phyloP scores from a whole-genome alignment of 2,888 invertebrate genomes.

The Megastigmus dorsalis region DNA sequence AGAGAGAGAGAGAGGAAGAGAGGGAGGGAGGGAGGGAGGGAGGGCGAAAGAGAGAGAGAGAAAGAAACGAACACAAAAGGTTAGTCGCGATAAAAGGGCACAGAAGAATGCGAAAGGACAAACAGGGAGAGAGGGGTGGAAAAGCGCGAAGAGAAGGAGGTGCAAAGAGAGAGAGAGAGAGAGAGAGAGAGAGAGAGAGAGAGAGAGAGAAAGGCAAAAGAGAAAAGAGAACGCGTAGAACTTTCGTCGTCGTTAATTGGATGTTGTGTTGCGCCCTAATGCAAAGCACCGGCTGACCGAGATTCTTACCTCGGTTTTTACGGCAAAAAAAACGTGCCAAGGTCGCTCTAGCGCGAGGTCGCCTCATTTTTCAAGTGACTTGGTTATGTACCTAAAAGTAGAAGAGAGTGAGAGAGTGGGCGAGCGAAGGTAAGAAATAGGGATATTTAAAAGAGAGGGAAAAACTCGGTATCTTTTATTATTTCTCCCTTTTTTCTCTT shows the following conservation, averaged over 20 bases:
- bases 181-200: background rate
- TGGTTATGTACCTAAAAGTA: background rate
- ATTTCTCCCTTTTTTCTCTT: background rate
- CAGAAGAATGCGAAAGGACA: background rate
- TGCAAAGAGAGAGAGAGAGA: background rate
- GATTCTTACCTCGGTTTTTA: background rate
- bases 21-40: background rate
- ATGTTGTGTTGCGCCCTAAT: background rate
- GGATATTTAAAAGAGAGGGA: background rate
- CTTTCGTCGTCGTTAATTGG: constrained; percentile 45
- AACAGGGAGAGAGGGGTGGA: background rate
- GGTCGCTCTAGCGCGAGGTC: background rate
- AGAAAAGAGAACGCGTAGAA: background rate
- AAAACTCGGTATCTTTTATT: background rate
- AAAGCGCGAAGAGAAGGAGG: background rate
- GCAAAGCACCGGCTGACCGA: no score
- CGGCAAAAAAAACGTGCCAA: constrained; percentile 35
- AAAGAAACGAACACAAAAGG: background rate
- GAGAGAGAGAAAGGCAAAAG: background rate
- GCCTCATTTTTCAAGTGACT: background rate
- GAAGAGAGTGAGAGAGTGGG: background rate
- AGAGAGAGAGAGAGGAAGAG: background rate
- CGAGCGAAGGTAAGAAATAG: background rate
- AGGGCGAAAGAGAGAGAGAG: background rate
- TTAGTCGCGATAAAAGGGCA: background rate